Percentiles rank a stretch among this genome's conserved stretches.
Evolutionary conservation across 2,113 vertebrate species (phyloP).

Genomic region (Chionodraco myersi): DNA sequence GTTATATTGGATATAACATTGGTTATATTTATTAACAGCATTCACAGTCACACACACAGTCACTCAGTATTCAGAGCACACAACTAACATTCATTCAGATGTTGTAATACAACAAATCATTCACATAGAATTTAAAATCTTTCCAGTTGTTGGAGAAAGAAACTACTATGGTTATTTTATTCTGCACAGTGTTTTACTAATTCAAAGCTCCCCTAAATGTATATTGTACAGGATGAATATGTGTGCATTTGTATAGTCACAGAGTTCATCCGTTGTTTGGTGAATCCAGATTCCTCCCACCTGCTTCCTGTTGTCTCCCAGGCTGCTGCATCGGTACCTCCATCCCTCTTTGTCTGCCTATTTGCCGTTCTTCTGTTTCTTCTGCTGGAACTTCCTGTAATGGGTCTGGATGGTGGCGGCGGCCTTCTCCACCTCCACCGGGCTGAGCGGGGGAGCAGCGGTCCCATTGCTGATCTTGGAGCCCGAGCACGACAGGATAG

Average conservation of each 20-base stretch:
- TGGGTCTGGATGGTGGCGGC: constrained; percentile 89
- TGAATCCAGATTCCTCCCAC: constrained; percentile 11
- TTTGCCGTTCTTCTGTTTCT: constrained; percentile 85
- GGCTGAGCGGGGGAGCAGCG: constrained; percentile 59
- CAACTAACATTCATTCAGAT: constrained; percentile 33
- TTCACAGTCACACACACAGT: constrained; percentile 15
- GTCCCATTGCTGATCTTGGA: constrained; percentile 71
- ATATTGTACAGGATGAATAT: constrained; percentile 14
- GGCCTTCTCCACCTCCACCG: constrained; percentile 76
- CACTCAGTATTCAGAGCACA: constrained; percentile 16
- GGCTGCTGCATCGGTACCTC: not conserved
- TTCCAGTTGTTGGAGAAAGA: constrained; percentile 22
- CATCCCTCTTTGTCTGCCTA: constrained; percentile 8
- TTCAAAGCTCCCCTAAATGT: constrained; percentile 8
- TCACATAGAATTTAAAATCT: constrained; percentile 33
- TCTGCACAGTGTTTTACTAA: constrained; percentile 18
- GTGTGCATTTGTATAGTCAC: constrained; percentile 27
- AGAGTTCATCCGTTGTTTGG: constrained; percentile 5
- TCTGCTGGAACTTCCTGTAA: constrained; percentile 88
- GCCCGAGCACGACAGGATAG: constrained; percentile 70
- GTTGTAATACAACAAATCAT: constrained; percentile 3
- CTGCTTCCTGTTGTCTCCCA: constrained; percentile 9
- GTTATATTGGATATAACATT: constrained; percentile 39
- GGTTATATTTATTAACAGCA: constrained; percentile 35
- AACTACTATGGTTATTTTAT: constrained; percentile 14